Evolutionary conservation across 2,113 vertebrate species (phyloP), one percentile per base, ranked within the genome.

Genomic region (Rana temporaria): DNA sequence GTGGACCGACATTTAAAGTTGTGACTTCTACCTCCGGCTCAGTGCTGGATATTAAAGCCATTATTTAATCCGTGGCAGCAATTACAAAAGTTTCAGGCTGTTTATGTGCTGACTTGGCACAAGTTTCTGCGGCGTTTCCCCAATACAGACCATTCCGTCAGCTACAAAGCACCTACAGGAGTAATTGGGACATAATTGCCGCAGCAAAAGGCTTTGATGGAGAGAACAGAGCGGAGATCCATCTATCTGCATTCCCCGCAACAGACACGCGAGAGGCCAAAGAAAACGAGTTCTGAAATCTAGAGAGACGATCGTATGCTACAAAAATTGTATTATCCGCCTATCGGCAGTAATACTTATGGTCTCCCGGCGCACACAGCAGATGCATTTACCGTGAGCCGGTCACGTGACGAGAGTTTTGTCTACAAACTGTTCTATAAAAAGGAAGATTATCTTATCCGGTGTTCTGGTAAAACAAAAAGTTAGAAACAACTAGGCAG

Each of bases 101-200:
- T 30, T 68, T 32, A 67, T 57, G 12, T 32, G 77, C 77, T 78
- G 76, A 78, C 63, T 79, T 56, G 62, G 38, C 62, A 24, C 62
- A 38, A 59, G 18, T 24, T 30, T n/a, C 15, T 42, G 24, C 34
- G 38, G 52, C 42, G 52, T 77, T 77, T 77, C 57, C 57, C 74
- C 59, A 63, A 64, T 53, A 77, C 59, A 77, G 64, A 77, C 63
- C 14, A 52, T 14, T 78, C 20, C 11, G 22, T 53, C 60, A 32
- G 62, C 62, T 75, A 26, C 63, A 65, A 12, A 30, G 17, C 20
- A 52, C 70, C 22, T 22, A 57, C 64, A 66, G 74, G 30, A 79
- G 59, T 79, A 79, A 79, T 68, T 78, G 76, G 76, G 76, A 66
- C 52, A 30, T 67, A 78, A 66, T 66, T 67, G 76, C 76, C 48